Base-by-base conservation (phyloP, 2,797 vertebrate genomes). In the Pseudochromis fuscus region DNA sequence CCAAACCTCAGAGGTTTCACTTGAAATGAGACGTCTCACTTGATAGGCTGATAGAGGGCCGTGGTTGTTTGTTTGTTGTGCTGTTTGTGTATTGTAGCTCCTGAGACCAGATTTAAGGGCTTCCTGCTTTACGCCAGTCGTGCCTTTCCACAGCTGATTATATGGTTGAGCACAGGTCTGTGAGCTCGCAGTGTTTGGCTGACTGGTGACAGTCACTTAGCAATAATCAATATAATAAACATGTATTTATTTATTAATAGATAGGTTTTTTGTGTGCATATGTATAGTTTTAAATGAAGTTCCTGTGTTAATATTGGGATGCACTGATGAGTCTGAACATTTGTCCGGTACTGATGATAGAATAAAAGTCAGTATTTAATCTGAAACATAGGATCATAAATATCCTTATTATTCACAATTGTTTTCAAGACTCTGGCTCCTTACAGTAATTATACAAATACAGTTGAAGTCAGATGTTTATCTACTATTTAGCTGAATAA, bases 61-160 rank as follows among this genome's bases (percentile, higher is more conserved):
- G 12, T 18, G 2, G 11, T 15, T 50, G 45, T 37, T 61, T 50
- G 45, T 37, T 61, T 16, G n/a, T 24, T 44, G 37, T 51, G 25
- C 37, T 31, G 33, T n/a, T 28, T 5, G 16, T 15, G 3, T 50
- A 0, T 23, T 31, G 13, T 16, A 52, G 38, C 37, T 53, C 61
- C 62, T 44, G 24, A 65, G 13, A 46, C 24, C 46, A 35, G 50
- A 37, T 58, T 38, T 12, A 40, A 62, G 33, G 53, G 57, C 53
- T 58, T 66, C 63, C 58, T 56, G 57, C 44, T 66, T 52, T 16
- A 66, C 37, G 57, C 61, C 45, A 15, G 57, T 24, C 15, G 84
- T 88, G 88, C 88, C 88, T 89, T 85, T 63, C 64, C 24, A 75
- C n/a, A n/a, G n/a, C n/a, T n/a, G n/a, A n/a, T n/a, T n/a, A n/a